Conservation (phyloP, 2,888 invertebrate genomes). For the Gnatocerus cornutus region DNA sequence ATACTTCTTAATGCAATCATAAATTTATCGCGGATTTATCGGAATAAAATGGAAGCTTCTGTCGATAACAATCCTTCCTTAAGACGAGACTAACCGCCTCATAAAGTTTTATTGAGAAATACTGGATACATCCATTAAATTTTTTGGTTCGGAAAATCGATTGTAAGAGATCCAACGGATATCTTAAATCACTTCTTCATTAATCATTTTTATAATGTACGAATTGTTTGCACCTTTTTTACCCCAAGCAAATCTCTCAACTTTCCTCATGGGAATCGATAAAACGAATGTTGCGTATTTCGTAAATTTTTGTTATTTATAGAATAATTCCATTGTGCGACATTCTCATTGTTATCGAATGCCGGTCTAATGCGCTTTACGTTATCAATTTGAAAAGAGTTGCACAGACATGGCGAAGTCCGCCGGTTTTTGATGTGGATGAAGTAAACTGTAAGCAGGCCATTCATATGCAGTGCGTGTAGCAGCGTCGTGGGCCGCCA, state of each 20-base stretch:
- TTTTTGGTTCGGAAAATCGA: conserved; percentile 8
- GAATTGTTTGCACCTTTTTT: too few species aligned
- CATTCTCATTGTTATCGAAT: conserved; percentile 6
- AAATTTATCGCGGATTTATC: conserved; percentile 32
- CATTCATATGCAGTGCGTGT: conserved; percentile 62
- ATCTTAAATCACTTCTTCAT: too few species aligned
- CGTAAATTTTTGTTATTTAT: neutral
- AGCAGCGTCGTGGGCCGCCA: conserved; percentile 61
- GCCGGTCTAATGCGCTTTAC: conserved; percentile 1
- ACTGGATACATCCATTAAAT: conserved; percentile 4
- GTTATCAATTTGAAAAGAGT: conserved; percentile 50
- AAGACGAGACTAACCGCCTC: conserved; percentile 9
- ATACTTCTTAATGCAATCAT: conserved; percentile 42
- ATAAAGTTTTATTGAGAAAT: conserved; percentile 39
- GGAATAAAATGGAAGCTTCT: neutral
- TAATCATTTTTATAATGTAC: too few species aligned
- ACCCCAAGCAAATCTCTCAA: too few species aligned
- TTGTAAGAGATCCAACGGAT: too few species aligned
- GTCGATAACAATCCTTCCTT: conserved; percentile 32
- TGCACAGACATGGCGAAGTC: conserved; percentile 42
- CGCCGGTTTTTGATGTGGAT: conserved; percentile 52
- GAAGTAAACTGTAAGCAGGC: conserved; percentile 59
- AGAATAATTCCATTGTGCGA: neutral
- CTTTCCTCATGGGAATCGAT: too few species aligned
- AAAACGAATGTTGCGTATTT: too few species aligned